Percentiles rank a stretch among this genome's conserved stretches.
These are phyloP conservation scores for Archegozetes longisetosus DNA, from an alignment of 1,140 invertebrate genomes.

Conservation along the genomic window DNA sequence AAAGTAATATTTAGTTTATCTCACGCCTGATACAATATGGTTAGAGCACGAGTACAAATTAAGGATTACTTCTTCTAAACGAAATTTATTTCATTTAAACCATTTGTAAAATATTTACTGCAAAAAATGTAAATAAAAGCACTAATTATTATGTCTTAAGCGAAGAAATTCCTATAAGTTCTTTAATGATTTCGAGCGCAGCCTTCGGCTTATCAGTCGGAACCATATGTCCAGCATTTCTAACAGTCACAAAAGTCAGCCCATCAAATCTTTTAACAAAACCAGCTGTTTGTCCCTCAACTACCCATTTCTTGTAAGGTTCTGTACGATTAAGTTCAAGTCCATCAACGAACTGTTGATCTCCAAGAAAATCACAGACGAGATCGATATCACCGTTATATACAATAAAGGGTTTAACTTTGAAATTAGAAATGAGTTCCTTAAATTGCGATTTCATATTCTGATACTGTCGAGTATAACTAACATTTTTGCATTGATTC, in stretches of 20 bases:
- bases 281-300: constrained; percentile 28
- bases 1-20: too few species aligned
- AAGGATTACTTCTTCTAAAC: too few species aligned
- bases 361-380: neutral
- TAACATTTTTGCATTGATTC: neutral
- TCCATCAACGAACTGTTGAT: constrained; percentile 20
- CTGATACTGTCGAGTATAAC: neutral
- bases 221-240: constrained; percentile 39
- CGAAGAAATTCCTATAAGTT: constrained; percentile 6
- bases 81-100: too few species aligned
- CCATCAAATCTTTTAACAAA: constrained; percentile 29
- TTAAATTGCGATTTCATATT: neutral
- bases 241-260: constrained; percentile 29
- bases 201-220: constrained; percentile 36
- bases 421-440: neutral
- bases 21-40: too few species aligned
- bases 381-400: neutral
- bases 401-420: neutral
- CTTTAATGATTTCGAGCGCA: constrained; percentile 32
- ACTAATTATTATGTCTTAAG: too few species aligned
- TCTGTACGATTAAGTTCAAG: constrained; percentile 21
- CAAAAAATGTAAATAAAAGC: too few species aligned
- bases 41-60: too few species aligned
- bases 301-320: constrained; percentile 17
- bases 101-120: too few species aligned